Evolutionary conservation across 1,140 invertebrate genomes (phyloP).

Genomic region (Gryllus bimaculatus): DNA sequence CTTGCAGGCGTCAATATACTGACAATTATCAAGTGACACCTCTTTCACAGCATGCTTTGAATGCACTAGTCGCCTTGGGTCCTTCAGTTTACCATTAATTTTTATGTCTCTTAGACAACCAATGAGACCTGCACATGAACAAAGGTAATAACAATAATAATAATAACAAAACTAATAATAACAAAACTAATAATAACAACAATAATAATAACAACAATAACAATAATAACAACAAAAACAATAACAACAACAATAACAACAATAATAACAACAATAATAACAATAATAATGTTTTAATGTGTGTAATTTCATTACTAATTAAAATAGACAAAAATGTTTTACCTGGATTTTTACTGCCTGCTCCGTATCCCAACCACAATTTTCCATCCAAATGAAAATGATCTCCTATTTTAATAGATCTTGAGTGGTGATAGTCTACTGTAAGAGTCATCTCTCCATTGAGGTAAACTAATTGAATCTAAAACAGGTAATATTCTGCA

Average conservation of each 20-base stretch:
- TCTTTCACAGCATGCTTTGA: conserved; percentile 72
- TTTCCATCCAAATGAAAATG: conserved; percentile 45
- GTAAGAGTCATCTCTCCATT: conserved; percentile 60
- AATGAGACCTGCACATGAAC: conserved; percentile 50
- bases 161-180: too few species aligned
- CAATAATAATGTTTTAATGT: too few species aligned
- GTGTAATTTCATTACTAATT: not conserved
- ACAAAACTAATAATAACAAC: too few species aligned
- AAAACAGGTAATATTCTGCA: not conserved
- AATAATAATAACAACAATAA: too few species aligned
- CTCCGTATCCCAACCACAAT: conserved; percentile 64
- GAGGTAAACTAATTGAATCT: conserved; percentile 56
- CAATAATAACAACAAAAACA: too few species aligned
- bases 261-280: too few species aligned
- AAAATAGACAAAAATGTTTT: not conserved
- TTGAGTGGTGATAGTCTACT: conserved; percentile 63
- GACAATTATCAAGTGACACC: conserved; percentile 83
- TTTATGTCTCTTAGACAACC: conserved; percentile 83
- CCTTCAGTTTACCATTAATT: conserved; percentile 64
- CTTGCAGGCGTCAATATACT: conserved; percentile 80
- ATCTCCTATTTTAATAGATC: conserved; percentile 52
- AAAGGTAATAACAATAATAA: too few species aligned
- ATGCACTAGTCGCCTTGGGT: conserved; percentile 70
- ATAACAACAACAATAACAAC: too few species aligned
- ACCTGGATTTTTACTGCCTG: not conserved